phyloP scores from a whole-genome alignment of 2,888 invertebrate species.

The Heliconius erato region DNA sequence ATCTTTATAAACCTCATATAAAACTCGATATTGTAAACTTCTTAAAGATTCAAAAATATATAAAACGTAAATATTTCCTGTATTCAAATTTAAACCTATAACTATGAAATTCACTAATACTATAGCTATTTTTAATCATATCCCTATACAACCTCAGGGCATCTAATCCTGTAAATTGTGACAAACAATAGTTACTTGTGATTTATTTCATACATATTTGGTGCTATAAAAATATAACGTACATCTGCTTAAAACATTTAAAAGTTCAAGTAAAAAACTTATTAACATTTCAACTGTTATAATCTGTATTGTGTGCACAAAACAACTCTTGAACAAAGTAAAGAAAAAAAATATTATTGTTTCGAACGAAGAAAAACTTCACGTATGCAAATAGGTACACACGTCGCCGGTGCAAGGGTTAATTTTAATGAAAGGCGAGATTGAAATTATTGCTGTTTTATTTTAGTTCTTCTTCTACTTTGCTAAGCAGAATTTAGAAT shows the following conservation, averaged over 20 bases:
- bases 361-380: slow-evolving; percentile 67
- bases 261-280: slow-evolving; percentile 61
- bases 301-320: slow-evolving; percentile 58
- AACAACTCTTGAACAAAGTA: slow-evolving; percentile 65
- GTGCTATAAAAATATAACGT: background rate
- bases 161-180: background rate
- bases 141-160: background rate
- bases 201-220: slow-evolving; percentile 11
- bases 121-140: background rate
- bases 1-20: no score
- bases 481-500: background rate
- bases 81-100: background rate
- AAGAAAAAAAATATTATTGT: slow-evolving; percentile 58
- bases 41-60: no score
- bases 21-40: no score
- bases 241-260: slow-evolving; percentile 23
- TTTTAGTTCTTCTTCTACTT: background rate
- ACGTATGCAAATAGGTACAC: slow-evolving; percentile 67
- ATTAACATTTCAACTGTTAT: slow-evolving; percentile 77
- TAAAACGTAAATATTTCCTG: no score
- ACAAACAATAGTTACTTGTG: background rate
- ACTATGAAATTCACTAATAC: background rate
- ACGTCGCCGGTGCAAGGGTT: slow-evolving; percentile 57
- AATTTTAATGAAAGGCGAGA: slow-evolving; percentile 45
- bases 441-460: slow-evolving; percentile 4